Evolutionary conservation across 2,888 invertebrate species (phyloP), one percentile per base, ranked within the genome.

Genomic region (Metellina segmentata): DNA sequence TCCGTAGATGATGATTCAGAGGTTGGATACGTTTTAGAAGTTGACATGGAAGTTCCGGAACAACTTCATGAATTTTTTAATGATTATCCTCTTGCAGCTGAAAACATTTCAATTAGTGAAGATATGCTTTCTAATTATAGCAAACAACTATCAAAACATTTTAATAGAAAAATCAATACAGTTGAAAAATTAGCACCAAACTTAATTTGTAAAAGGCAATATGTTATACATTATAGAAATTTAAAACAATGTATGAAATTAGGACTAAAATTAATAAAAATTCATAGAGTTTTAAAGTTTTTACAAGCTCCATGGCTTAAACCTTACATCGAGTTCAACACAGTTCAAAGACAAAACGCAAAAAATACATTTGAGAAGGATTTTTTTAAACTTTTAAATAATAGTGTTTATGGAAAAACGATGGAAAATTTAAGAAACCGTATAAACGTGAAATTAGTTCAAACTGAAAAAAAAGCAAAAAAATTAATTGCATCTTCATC

Each of bases 371-470:
- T 94, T 94, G 94, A 85, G 94, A 95, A 94, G 94, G 94, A 2
- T 91, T 94, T 95, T 85, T 95, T 94, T 85, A 94, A 94, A 92
- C 89, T 94, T 9, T 94, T 94, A 93, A 94, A 94, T 88, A 94
- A 94, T 90, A 81, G 93, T 16, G 94, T 94, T 9, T 95, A 94
- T 93, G 94, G 94, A 11, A 94, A 95, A 92, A 94, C 93, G 20
- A 94, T 95, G 94, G 94, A 94, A 90, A 94, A 94, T n/a, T n/a
- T n/a, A n/a, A n/a, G n/a, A n/a, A n/a, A n/a, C n/a, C n/a, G n/a
- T n/a, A n/a, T n/a, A n/a, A n/a, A n/a, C n/a, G n/a, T n/a, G n/a
- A n/a, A n/a, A n/a, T n/a, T n/a, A n/a, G n/a, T n/a, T n/a, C n/a
- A n/a, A n/a, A n/a, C n/a, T n/a, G n/a, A n/a, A n/a, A n/a, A n/a